Base-by-base conservation (phyloP, 1,140 invertebrate genomes). In the Papilio aristodemus region DNA sequence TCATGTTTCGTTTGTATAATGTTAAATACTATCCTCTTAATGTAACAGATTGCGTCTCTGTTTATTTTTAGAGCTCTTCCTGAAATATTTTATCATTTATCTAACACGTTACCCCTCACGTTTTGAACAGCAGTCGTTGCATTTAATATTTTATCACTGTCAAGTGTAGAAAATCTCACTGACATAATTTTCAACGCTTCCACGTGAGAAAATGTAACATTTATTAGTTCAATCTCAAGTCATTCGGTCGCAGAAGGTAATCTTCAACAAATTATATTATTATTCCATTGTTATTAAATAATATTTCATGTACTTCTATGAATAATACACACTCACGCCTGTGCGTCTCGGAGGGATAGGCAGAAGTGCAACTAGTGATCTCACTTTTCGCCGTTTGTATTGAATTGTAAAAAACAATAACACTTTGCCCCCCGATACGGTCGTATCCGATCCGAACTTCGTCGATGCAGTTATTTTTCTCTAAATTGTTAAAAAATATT, bases 141-240 rank as follows among this genome's bases (percentile, higher is more conserved):
- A 22, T 50, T 50, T 50, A 50, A 50, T 50, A 50, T 50, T 50
- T 50, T 50, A 50, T 50, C 43, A 50, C 43, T 50, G 43, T 50
- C 43, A 8, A 19, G 14, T 50, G 43, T 50, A 19, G 17, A 22
- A 50, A 50, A 50, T 50, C 46, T 22, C 19, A 50, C 17, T 50
- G 19, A 11, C 8, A 50, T 50, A 0, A 50, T 50, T 50, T 50
- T 50, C 17, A 50, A 50, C 46, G 46, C 14, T 50, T 11, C 46
- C 19, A 50, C 46, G 46, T 50, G 46, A 22, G 17, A 19, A 50
- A 50, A 50, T 50, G 46, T 50, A 19, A 3, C 46, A 4, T 50
- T 50, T 50, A 11, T 10, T 22, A 9, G 2, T 0, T 2, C 13
- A 50, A 9, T 46, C 7, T 17, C 8, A 17, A 46, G 2, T 1